phyloP scores from a whole-genome alignment of 2,113 vertebrate genomes.

The Myrmecophaga tridactyla region DNA sequence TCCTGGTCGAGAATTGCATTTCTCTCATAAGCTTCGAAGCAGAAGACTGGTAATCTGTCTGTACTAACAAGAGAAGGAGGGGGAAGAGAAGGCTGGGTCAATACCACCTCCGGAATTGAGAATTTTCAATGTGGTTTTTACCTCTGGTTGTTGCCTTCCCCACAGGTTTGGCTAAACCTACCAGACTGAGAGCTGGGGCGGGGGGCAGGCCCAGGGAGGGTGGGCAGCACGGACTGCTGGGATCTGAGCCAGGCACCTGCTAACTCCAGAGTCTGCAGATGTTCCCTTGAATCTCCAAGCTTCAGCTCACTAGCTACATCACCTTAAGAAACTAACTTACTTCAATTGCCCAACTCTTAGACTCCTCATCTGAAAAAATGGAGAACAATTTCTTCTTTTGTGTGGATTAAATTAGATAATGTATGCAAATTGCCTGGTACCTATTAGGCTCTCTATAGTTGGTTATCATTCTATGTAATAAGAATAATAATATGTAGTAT shows the following conservation, averaged over 20 bases:
- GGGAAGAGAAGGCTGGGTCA: not conserved
- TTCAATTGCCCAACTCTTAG: conserved; percentile 23
- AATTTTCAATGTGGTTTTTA: not conserved
- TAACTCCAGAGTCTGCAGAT: not conserved
- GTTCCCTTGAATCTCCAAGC: not conserved
- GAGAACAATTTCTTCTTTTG: conserved; percentile 47
- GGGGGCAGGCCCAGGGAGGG: not conserved
- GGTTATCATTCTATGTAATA: conserved; percentile 51
- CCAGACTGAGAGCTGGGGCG: not conserved
- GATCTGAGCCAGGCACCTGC: not conserved
- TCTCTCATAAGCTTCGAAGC: conserved; percentile 42
- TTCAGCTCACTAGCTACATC: not conserved
- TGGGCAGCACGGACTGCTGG: not conserved
- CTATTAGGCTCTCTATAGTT: conserved; percentile 56
- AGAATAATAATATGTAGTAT: too few species aligned
- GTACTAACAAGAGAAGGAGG: not conserved
- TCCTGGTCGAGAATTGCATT: conserved; percentile 35
- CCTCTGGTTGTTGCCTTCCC: not conserved
- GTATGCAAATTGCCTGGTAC: conserved; percentile 64
- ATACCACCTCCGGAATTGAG: not conserved
- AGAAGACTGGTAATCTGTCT: not conserved
- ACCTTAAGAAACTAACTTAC: not conserved
- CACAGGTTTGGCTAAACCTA: not conserved
- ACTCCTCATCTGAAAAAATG: not conserved
- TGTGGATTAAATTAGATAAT: conserved; percentile 66